Base-by-base conservation (phyloP, 1,140 invertebrate species). In the Drosophila littoralis region DNA sequence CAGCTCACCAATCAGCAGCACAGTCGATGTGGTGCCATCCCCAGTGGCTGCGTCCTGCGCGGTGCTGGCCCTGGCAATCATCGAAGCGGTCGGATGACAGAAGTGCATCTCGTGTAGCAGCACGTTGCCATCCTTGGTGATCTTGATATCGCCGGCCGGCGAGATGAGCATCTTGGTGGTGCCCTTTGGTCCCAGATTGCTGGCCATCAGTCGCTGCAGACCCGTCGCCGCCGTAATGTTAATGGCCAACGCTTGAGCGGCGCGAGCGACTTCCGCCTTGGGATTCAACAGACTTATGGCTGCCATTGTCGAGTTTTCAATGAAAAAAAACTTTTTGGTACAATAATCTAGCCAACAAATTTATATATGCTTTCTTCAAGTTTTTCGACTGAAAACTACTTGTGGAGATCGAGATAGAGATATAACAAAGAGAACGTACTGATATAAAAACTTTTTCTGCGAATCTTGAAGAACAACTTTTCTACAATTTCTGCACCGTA, bases 151-250 rank as follows among this genome's bases (percentile, higher is more conserved):
- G 42, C 99, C 98, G 43, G 98, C 95, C 50, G 98, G 98, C 78
- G 98, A 99, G 1, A 99, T 98, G 79, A 99, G 99, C 99, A 99
- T 99, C 96, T 99, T 99, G 95, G 99, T 97, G 17, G 98, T 99
- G 90, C 99, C 99, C 93, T 98, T 98, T 0, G 99, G 99, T 6
- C 99, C 99, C 59, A 99, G 94, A 94, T 99, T 99, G 63, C 97
- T 97, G 93, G 95, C 97, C 95, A 99, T 97, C 9, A 99, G 98
- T 95, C 99, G 98, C 93, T 99, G 98, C 67, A 99, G 96, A 48
- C 98, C 98, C 93, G 97, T 98, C 7, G 98, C 98, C 1, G 98
- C 99, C 7, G 97, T 97, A 78, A 98, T 98, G 93, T 99, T 99
- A 13, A 99, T 96, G 17, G 97, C 96, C 58, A 99, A 93, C 15